Base-by-base conservation (phyloP, 1,140 invertebrate genomes). In the Aphelenchoides avenae region DNA sequence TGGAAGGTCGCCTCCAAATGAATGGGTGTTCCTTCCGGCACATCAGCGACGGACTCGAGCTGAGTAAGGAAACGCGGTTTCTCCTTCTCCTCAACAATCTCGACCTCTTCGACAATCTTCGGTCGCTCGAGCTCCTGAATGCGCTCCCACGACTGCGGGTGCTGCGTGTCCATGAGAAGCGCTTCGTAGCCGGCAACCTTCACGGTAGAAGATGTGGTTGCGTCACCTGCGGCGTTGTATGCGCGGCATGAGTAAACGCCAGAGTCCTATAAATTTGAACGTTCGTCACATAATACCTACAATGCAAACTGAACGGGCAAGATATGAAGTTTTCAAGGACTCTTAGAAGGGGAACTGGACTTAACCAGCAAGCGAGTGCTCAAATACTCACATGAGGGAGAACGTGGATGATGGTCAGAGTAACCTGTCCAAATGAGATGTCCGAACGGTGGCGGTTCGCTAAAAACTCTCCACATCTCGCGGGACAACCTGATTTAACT, bases 1-100 rank as follows among this genome's bases (percentile, higher is more conserved):
- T 93, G 88, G 37, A 96, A 87, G 41, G 89, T 85, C 70, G 89
- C 92, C 82, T 97, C 93, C 60, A 97, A 84, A 79, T 95, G 91
- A 59, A 88, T 88, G 60, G 88, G 87, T 71, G 91, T 87, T 43
- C 87, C 87, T 83, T 93, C 90, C 76, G 64, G 55, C 39, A 77
- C 56, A 36, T 76, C 72, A 15, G 61, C 54, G 29, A 55, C 47
- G 20, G 55, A 54, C 42, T 77, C 68, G 15, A 75, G 44, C 42
- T 76, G 73, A 22, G 71, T 75, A 9, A 75, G 18, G 58, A 75
- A 76, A 18, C 68, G 22, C 20, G 73, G 73, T 33, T 75, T 75
- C 57, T 76, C 73, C 50, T 75, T 75, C 22, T 64, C 61, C 29
- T 73, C 65, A 26, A 63, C 61, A 27, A 75, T 57, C 37, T 77